Conservation (phyloP, 2,797 vertebrate genomes). For the Labeo calbasu region DNA sequence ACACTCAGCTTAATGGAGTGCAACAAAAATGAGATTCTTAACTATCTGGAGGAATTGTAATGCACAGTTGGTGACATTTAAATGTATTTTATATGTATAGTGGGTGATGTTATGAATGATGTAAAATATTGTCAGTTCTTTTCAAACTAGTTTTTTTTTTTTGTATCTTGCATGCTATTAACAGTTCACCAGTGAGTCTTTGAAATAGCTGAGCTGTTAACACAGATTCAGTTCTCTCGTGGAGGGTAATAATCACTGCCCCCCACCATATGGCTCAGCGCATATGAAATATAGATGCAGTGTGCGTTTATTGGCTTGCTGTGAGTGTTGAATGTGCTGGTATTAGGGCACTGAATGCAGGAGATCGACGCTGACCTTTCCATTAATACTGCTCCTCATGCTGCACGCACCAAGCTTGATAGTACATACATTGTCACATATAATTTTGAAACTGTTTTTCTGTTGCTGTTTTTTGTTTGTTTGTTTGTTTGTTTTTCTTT, state of each 20-base stretch:
- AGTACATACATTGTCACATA: conserved; percentile 39
- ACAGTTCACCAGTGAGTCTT: neutral
- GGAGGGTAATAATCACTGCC: conserved; percentile 38
- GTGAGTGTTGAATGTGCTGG: conserved; percentile 20
- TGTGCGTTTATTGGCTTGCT: conserved; percentile 12
- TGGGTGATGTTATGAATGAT: neutral
- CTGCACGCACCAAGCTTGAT: conserved; percentile 16
- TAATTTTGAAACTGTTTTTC: conserved; percentile 28
- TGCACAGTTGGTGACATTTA: conserved; percentile 15
- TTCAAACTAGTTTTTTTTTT: neutral
- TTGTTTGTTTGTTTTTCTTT: neutral
- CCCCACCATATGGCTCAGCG: conserved; percentile 42
- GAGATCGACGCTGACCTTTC: conserved; percentile 52
- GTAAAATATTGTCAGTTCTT: conserved; percentile 17
- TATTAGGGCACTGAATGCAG: conserved; percentile 21
- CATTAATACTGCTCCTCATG: conserved; percentile 41
- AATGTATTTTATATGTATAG: conserved; percentile 20
- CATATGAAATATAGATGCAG: conserved; percentile 44
- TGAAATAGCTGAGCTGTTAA: conserved; percentile 40
- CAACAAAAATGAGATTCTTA: conserved; percentile 19
- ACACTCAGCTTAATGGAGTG: neutral
- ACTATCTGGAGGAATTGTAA: neutral
- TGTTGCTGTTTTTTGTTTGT: too few species aligned
- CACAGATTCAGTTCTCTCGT: conserved; percentile 33
- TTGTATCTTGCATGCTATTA: conserved; percentile 10